Evolutionary conservation across 2,797 vertebrate genomes (phyloP).

Genomic region (Streptopelia turtur): DNA sequence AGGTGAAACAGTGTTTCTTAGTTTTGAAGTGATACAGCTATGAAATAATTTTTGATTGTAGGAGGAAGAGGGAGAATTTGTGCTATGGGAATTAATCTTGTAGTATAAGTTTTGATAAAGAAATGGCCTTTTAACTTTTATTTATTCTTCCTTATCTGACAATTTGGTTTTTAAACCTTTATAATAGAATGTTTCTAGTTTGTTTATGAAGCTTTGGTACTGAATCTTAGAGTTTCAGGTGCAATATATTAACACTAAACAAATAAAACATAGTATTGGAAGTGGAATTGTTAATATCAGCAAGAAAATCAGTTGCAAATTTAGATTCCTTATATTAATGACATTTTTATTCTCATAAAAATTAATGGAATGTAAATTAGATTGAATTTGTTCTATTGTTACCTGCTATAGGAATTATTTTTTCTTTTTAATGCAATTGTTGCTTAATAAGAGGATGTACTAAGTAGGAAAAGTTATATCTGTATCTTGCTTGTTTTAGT

Average conservation of each 20-base stretch:
- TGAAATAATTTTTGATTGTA: background rate
- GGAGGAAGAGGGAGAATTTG: background rate
- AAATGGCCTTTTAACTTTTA: background rate
- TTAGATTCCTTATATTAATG: background rate
- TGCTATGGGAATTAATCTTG: background rate
- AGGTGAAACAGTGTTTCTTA: background rate
- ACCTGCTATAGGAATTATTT: background rate
- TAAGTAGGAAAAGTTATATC: background rate
- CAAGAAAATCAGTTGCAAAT: background rate
- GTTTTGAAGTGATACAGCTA: background rate
- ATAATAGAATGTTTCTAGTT: background rate
- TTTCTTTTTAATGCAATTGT: background rate
- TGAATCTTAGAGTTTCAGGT: background rate
- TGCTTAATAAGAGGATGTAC: conserved; percentile 10
- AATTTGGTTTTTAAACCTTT: background rate
- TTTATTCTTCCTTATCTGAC: background rate
- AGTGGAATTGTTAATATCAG: background rate
- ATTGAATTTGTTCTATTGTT: background rate
- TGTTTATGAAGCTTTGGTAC: background rate
- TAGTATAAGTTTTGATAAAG: background rate
- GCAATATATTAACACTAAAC: background rate
- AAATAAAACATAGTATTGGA: background rate
- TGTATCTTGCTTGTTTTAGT: conserved; percentile 11
- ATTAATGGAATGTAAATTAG: background rate
- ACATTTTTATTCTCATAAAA: background rate